Evolutionary conservation across 2,797 vertebrate genomes (phyloP).

Genomic region (Sebastes reedi): DNA sequence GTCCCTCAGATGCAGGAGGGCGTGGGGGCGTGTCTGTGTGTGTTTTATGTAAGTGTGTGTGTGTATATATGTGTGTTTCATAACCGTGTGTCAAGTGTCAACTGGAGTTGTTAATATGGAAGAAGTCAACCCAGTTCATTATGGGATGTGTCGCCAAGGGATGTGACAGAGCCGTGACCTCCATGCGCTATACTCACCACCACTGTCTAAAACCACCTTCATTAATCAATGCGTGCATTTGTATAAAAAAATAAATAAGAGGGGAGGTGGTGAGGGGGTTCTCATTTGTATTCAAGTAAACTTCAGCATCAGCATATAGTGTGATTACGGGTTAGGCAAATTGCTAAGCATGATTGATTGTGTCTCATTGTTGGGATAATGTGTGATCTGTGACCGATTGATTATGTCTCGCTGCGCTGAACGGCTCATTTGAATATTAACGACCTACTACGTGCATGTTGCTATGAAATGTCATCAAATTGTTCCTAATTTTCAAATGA

Average conservation of each 20-base stretch:
- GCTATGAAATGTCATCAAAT: constrained; percentile 40
- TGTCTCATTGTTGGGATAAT: constrained; percentile 74
- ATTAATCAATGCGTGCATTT: constrained; percentile 60
- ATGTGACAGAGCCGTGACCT: constrained; percentile 37
- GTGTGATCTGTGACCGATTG: constrained; percentile 70
- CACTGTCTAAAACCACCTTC: constrained; percentile 36
- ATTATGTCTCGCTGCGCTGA: constrained; percentile 43
- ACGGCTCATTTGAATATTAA: constrained; percentile 70
- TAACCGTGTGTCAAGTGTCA: constrained; percentile 17
- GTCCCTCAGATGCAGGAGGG: constrained; percentile 43
- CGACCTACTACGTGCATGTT: constrained; percentile 18
- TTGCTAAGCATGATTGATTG: constrained; percentile 73
- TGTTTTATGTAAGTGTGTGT: not conserved
- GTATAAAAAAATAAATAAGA: not conserved
- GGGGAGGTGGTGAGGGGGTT: not conserved
- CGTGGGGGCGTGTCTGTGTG: constrained; percentile 4
- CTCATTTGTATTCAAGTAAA: constrained; percentile 76
- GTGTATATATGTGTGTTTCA: not conserved
- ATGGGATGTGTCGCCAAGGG: constrained; percentile 34
- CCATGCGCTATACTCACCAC: not conserved
- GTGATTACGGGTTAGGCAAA: constrained; percentile 66
- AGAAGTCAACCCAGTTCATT: constrained; percentile 43
- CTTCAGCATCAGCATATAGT: constrained; percentile 69
- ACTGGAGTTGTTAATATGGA: constrained; percentile 30
- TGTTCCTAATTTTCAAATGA: constrained; percentile 30